Conservation (phyloP, 2,888 invertebrate genomes). For the Seira ritae region DNA sequence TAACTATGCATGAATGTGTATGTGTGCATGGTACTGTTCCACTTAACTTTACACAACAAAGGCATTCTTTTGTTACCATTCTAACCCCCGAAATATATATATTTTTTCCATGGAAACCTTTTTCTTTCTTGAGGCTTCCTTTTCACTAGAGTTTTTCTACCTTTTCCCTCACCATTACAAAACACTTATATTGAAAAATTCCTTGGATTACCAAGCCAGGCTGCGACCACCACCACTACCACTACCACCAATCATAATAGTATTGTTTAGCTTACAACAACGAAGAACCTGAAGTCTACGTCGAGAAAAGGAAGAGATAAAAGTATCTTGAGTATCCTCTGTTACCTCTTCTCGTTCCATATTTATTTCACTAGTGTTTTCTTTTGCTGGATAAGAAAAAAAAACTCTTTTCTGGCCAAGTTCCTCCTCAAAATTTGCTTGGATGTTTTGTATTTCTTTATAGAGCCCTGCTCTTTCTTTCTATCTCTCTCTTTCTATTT, state of each 20-base stretch:
- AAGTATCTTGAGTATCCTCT: slow-evolving; percentile 35
- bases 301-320: slow-evolving; percentile 16
- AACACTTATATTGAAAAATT: slow-evolving; percentile 53
- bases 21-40: background rate
- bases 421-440: background rate
- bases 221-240: slow-evolving; percentile 23
- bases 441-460: background rate
- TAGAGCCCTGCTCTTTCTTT: background rate
- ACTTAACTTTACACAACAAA: slow-evolving; percentile 43
- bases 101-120: slow-evolving; percentile 28
- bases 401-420: background rate
- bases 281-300: background rate
- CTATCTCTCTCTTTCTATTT: background rate
- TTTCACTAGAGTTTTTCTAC: slow-evolving; percentile 18
- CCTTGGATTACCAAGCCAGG: slow-evolving; percentile 42
- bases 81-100: slow-evolving; percentile 22
- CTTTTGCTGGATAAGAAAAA: background rate
- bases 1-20: no score
- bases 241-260: slow-evolving; percentile 31
- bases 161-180: slow-evolving; percentile 30
- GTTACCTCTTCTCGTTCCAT: slow-evolving; percentile 24
- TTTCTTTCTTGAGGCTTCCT: slow-evolving; percentile 18
- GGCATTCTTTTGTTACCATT: slow-evolving; percentile 47
- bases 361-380: slow-evolving; percentile 39
- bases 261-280: background rate